Percentiles rank a stretch among this genome's conserved stretches.
These are phyloP conservation scores for Danio tinwini DNA, from an alignment of 2,797 vertebrate genomes.

Conservation along the genomic window DNA sequence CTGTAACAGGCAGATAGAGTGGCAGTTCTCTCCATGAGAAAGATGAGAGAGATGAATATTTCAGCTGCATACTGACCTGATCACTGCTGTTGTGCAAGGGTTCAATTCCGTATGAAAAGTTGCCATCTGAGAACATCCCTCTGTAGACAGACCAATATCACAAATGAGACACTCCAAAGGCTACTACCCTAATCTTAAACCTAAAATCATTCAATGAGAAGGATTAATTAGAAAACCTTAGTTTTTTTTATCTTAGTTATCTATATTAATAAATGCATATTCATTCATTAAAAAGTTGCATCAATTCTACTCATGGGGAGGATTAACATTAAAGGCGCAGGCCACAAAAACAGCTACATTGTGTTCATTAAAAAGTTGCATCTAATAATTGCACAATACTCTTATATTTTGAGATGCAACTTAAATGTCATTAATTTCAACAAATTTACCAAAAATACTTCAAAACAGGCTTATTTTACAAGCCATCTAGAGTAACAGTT, in stretches of 20 bases:
- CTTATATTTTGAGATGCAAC: no score
- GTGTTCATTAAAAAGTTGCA: no score
- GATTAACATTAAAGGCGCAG: no score
- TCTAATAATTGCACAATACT: no score
- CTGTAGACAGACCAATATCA: slow-evolving; percentile 68
- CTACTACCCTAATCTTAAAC: not conserved
- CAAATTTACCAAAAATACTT: no score
- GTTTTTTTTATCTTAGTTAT: not conserved
- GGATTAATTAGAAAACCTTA: not conserved
- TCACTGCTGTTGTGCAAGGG: slow-evolving; percentile 67
- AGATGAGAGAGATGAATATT: slow-evolving; percentile 8
- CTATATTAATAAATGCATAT: not conserved
- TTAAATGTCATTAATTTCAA: no score
- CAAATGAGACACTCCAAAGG: slow-evolving; percentile 27
- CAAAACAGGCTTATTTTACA: no score
- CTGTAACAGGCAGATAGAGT: slow-evolving; percentile 61
- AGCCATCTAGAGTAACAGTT: no score
- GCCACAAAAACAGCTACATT: no score
- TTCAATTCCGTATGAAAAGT: slow-evolving; percentile 86
- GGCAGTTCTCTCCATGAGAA: slow-evolving; percentile 49
- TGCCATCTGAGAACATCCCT: slow-evolving; percentile 91
- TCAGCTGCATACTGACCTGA: slow-evolving; percentile 67
- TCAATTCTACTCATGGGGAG: no score
- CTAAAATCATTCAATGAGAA: not conserved
- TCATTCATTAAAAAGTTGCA: not conserved